Evolutionary conservation across 2,888 invertebrate species (phyloP), one percentile per base, ranked within the genome.

Genomic region (Drosophila sordidula): DNA sequence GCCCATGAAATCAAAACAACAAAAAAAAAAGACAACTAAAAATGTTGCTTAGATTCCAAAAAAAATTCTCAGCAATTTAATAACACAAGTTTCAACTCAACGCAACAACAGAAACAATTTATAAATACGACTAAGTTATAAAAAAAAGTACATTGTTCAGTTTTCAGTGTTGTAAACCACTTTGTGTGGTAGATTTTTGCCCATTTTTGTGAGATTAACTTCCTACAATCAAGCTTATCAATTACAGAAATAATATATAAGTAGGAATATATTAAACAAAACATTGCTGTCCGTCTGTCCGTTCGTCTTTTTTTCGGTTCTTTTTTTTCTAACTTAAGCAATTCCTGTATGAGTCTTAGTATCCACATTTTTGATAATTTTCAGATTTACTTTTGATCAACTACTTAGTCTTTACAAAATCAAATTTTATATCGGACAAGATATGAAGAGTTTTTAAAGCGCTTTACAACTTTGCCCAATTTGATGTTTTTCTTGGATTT

Each of bases 61-160:
- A 66, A 38, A 50, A 76, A 77, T 79, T 80, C 70, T 70, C 78
- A 72, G 71, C 73, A 72, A 87, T 86, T 83, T 77, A 79, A 80
- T 76, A 85, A 85, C 86, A 85, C 79, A 83, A 87, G 56, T 85
- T 80, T 80, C 71, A 77, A 85, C 87, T 87, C 83, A 80, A 66
- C 68, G 78, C 65, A 65, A 65, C 62, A 63, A n/a, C 36, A 32
- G 25, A 70, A 75, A 51, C 55, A 65, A 70, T 70, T 73, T 63
- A 70, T 73, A 65, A 69, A 70, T 64, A 50, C 38, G 45, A 62
- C 18, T 38, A 54, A 49, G 55, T 34, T 54, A 45, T 54, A 46
- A 56, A 58, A 42, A 63, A 22, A 32, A 26, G 29, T 59, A 50
- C 29, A 51, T 39, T 50, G 56, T 26, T 49, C 36, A 41, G 18